These are phyloP conservation scores for Leiothrix lutea DNA, from an alignment of 2,113 vertebrate species.

Conservation along the genomic window DNA sequence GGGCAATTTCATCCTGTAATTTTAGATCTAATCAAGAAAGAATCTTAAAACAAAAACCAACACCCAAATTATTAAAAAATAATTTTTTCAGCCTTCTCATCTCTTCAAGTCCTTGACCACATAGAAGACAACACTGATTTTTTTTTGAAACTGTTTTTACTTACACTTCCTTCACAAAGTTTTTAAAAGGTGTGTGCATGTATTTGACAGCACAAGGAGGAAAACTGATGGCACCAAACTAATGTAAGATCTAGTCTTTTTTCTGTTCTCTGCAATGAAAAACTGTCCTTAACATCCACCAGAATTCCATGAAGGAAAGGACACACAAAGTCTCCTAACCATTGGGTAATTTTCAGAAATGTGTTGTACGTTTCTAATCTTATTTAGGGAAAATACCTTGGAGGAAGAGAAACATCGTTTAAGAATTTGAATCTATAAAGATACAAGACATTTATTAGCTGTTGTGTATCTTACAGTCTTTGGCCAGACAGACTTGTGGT, in stretches of 20 bases:
- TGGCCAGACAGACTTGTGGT: neutral
- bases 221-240: neutral
- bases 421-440: neutral
- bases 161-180: neutral
- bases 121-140: neutral
- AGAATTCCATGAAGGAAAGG: neutral
- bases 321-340: neutral
- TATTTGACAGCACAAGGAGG: neutral
- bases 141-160: neutral
- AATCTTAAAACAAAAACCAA: neutral
- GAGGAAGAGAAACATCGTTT: neutral
- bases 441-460: neutral
- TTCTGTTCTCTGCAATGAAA: neutral
- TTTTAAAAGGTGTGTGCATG: fast-evolving
- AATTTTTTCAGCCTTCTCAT: neutral
- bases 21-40: neutral
- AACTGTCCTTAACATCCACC: neutral
- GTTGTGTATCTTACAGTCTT: neutral
- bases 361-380: neutral
- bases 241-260: neutral
- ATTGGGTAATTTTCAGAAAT: neutral
- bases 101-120: neutral
- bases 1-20: neutral
- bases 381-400: neutral
- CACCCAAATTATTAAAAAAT: neutral